Conservation (phyloP, 2,113 vertebrate genomes). For the Cyprinodon brontotheroides region DNA sequence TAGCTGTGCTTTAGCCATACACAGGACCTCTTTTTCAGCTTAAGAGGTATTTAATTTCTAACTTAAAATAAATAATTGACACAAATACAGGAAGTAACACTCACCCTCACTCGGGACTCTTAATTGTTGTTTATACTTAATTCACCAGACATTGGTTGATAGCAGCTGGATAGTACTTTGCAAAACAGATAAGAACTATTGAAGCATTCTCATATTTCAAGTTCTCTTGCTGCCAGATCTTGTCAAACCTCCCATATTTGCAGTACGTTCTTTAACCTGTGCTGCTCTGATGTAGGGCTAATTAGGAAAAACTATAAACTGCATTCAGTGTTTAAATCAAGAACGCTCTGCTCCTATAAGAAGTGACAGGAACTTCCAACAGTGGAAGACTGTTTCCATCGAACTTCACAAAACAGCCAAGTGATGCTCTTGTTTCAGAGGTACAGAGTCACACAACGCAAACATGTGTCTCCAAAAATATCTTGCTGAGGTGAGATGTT, state of each 20-base stretch:
- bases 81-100: neutral
- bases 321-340: conserved; percentile 19
- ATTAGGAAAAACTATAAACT: conserved; percentile 30
- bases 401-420: conserved; percentile 28
- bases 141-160: neutral
- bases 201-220: neutral
- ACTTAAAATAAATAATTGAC: neutral
- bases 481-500: conserved; percentile 45
- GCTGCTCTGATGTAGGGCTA: conserved; percentile 5
- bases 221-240: neutral
- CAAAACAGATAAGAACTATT: neutral
- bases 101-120: neutral
- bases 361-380: conserved; percentile 22
- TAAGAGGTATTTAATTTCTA: too few relatives aligned
- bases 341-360: conserved; percentile 12
- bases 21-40: too few relatives aligned
- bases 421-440: conserved; percentile 40
- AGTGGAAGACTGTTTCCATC: conserved; percentile 3
- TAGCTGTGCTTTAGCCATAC: neutral
- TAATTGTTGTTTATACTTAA: neutral
- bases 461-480: conserved; percentile 63
- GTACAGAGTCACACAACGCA: conserved; percentile 38
- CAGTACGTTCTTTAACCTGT: conserved; percentile 3
- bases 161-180: neutral
- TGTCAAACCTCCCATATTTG: neutral